Evolutionary conservation across 1,140 invertebrate genomes (phyloP), one percentile per base, ranked within the genome.

Genomic region (Drosophila malerkotliana): DNA sequence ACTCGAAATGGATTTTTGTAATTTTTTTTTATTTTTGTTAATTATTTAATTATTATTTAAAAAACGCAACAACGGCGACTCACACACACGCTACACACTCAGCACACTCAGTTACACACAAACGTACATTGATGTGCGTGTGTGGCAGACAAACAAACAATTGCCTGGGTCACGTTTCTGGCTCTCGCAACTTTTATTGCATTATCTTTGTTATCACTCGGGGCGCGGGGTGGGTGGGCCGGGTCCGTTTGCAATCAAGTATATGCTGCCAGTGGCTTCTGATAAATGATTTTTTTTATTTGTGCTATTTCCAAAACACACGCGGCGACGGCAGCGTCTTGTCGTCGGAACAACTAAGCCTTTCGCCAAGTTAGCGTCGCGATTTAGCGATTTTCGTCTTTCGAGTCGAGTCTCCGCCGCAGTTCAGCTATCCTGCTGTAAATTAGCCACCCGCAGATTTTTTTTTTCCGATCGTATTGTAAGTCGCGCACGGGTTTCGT

Each of bases 101-200:
- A 32, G n/a, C 24, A 62, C 15, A 56, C 18, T 18, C 51, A 53
- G 47, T 21, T 26, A 18, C 61, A 66, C 60, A 75, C 72, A 44
- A 18, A 59, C 53, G 72, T 39, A 37, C 28, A 41, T 30, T 39
- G n/a, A 26, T 48, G 47, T 30, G 14, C 4, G 14, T 52, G 55
- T 45, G 62, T 47, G 62, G 62, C 56, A 72, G 67, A 55, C 72
- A 73, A 74, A 74, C 60, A 74, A 73, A 74, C 72, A 66, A 69
- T 66, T 75, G 74, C 78, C 72, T 82, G 84, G 84, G 82, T 87
- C 75, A 87, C 81, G 82, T 85, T 85, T 76, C 72, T 68, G 55
- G 54, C 71, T 76, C 63, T 62, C 57, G 59, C 60, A 67, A 69
- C 63, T 71, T 53, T 60, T 74, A 60, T 52, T 67, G 71, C 71